A percentile compares a stretch with the other conserved stretches of the same genome.
These are phyloP conservation scores for Collichthys lucidus DNA, from an alignment of 2,113 vertebrate species.

Conservation along the genomic window DNA sequence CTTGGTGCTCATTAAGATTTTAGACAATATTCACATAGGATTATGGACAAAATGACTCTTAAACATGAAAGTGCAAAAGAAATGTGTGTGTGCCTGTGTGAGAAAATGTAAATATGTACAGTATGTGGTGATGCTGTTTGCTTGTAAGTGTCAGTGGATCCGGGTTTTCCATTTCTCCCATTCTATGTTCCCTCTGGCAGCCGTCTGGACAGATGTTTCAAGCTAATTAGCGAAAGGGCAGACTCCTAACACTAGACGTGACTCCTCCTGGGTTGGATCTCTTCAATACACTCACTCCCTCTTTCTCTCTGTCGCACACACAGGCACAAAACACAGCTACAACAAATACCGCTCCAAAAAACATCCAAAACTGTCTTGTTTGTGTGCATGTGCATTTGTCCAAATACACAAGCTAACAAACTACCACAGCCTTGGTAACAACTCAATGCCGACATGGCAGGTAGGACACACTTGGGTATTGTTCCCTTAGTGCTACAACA, in stretches of 20 bases:
- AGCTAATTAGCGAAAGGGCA: slow-evolving; percentile 77
- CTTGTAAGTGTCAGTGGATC: neutral
- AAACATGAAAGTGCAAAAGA: neutral
- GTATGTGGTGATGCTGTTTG: slow-evolving; percentile 28
- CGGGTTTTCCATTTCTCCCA: slow-evolving; percentile 45
- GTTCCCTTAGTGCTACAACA: slow-evolving; percentile 16
- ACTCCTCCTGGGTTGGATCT: slow-evolving; percentile 54
- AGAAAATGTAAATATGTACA: slow-evolving; percentile 27
- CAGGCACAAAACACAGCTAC: neutral
- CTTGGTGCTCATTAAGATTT: slow-evolving; percentile 40
- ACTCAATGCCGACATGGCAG: slow-evolving; percentile 11
- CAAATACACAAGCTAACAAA: slow-evolving; percentile 16
- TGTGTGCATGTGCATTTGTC: slow-evolving; percentile 16
- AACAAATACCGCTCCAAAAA: slow-evolving; percentile 18
- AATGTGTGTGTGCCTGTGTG: neutral
- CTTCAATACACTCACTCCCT: slow-evolving; percentile 49
- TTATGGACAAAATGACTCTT: slow-evolving; percentile 6
- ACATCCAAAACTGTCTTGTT: neutral
- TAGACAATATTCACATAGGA: slow-evolving; percentile 5
- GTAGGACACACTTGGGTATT: slow-evolving; percentile 24
- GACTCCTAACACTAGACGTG: slow-evolving; percentile 65
- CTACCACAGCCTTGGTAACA: slow-evolving; percentile 29
- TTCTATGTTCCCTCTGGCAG: slow-evolving; percentile 59
- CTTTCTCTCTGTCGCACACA: neutral
- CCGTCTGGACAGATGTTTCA: slow-evolving; percentile 73